phyloP scores from a whole-genome alignment of 2,797 vertebrate genomes.

The Acestrorhynchus altus region DNA sequence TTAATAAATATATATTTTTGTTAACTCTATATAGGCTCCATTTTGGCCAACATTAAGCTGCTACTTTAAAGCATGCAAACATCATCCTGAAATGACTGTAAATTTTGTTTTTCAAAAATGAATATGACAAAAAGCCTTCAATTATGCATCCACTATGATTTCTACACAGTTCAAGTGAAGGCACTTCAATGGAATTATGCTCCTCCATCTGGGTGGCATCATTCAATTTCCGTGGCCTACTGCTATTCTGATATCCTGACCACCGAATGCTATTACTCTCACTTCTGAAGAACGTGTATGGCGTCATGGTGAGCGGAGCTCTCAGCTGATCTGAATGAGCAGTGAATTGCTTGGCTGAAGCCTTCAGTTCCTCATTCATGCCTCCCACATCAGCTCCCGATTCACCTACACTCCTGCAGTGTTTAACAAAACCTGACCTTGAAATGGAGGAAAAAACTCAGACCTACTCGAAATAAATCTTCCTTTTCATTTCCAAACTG shows the following conservation, averaged over 20 bases:
- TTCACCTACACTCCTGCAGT: neutral
- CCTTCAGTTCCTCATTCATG: slow-evolving; percentile 1
- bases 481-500: neutral
- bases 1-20: no score
- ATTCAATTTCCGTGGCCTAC: neutral
- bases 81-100: no score
- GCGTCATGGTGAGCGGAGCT: neutral
- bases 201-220: neutral
- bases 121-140: no score
- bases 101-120: no score
- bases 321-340: neutral
- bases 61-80: no score
- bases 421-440: neutral
- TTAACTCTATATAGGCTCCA: no score
- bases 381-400: neutral
- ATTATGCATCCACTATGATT: no score
- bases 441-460: neutral
- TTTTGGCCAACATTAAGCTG: no score
- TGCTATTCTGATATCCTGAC: neutral
- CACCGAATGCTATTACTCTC: neutral
- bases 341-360: slow-evolving; percentile 1
- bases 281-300: neutral
- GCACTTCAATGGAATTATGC: neutral
- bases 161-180: neutral
- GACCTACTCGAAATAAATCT: neutral